phyloP scores from a whole-genome alignment of 2,888 invertebrate species.

The Dicranocentrus wangi region DNA sequence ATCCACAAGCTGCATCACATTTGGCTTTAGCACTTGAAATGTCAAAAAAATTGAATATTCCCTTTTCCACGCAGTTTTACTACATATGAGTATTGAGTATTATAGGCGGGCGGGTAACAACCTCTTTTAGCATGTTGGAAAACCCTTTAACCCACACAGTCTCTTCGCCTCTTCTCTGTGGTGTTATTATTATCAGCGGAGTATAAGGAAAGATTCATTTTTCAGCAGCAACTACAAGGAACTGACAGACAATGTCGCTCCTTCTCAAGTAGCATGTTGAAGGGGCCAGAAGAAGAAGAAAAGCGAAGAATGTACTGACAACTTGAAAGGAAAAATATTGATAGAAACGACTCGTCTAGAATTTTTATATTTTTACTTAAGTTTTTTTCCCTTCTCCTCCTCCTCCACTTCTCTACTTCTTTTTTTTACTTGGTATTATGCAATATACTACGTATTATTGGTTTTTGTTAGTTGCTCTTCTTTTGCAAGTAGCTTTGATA shows the following conservation, averaged over 20 bases:
- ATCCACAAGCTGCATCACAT: too few relatives aligned
- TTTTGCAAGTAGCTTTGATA: not conserved
- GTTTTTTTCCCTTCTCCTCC: slow-evolving; percentile 38
- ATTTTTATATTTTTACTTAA: slow-evolving; percentile 69
- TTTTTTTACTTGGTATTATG: not conserved
- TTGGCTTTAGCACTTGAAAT: too few relatives aligned
- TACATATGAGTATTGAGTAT: too few relatives aligned
- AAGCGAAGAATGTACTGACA: slow-evolving; percentile 72
- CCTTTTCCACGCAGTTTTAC: too few relatives aligned
- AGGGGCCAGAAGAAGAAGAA: slow-evolving; percentile 65
- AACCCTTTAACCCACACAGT: slow-evolving; percentile 32
- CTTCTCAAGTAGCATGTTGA: slow-evolving; percentile 57
- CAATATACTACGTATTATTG: slow-evolving; percentile 18
- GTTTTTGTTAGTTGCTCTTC: slow-evolving; percentile 19
- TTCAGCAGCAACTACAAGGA: slow-evolving; percentile 69
- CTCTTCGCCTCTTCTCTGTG: not conserved
- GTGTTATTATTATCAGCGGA: slow-evolving; percentile 36
- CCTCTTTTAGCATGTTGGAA: too few relatives aligned
- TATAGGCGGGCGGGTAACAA: too few relatives aligned
- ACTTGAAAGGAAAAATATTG: slow-evolving; percentile 73
- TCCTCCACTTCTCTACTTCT: slow-evolving; percentile 24
- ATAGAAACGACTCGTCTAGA: slow-evolving; percentile 72
- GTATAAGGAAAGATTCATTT: slow-evolving; percentile 69
- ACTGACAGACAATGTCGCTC: slow-evolving; percentile 72
- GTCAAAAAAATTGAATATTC: too few relatives aligned